Evolutionary conservation across 1,140 invertebrate species (phyloP), one percentile per base, ranked within the genome.

Genomic region (Dolichoris vasculosae): DNA sequence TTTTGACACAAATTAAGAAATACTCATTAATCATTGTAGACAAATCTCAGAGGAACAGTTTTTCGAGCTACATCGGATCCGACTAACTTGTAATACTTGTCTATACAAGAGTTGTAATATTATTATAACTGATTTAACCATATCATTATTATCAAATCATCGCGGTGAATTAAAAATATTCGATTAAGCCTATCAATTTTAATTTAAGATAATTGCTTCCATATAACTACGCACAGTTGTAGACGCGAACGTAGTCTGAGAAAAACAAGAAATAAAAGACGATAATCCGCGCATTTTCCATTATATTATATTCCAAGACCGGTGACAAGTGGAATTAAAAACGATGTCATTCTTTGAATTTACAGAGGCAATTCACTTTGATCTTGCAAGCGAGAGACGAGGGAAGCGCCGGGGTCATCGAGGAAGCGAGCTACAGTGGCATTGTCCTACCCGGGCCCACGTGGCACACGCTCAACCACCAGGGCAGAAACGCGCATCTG

Each of bases 371-470:
- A 87, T 98, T 98, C 94, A 97, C 97, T 88, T 94, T 98, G 90
- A 98, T 98, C 87, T 95, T 98, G 87, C 97, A 98, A 94, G 97
- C 97, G 85, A 95, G 97, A 94, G 97, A 98, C 93, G 95, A 96
- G 95, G 95, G 94, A 88, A 95, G 94, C 88, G 95, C 95, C 87
- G 94, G 95, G 85, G 94, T 98, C 89, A 98, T 98, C 91, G 97
- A 98, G 91, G 95, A 97, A 93, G 96, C 97, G 85, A 96, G 96
- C 89, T 97, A 97, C 94, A 98, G 97, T 82, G 97, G 97, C 87
- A 97, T 98, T 91, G 96, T 98, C 88, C 95, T 97, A 89, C 98
- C 97, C 69, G 97, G 97, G 88, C 94, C 95, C 71, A 97, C 97
- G 91, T 98, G 98, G 97, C 97, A 98, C 94, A 97, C 97, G 80